Evolutionary conservation across 2,113 vertebrate genomes (phyloP), one percentile per base, ranked within the genome.

Genomic region (Poicephalus meyeri): DNA sequence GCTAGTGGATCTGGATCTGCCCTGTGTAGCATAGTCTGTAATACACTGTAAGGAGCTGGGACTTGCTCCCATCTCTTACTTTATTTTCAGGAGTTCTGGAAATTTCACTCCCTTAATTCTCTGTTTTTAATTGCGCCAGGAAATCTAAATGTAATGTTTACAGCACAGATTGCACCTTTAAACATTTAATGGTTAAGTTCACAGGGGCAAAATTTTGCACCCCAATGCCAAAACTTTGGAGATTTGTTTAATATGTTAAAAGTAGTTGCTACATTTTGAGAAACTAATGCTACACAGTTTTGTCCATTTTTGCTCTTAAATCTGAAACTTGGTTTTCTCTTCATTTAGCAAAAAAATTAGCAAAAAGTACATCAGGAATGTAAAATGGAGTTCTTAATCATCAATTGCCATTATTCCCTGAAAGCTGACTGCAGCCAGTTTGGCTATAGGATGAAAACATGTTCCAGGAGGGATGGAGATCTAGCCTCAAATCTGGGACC

Each of bases 171-270:
- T 44, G 15, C 14, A 41, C 8, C 28, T 82, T 76, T 65, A 58
- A 55, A 83, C 88, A 73, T 31, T 3, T 46, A 65, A 73, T 25
- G 23, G 11, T 84, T 77, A 42, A 58, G 47, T 71, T 68, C 24
- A 80, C 7, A 7, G 52, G 16, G 35, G 29, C 4, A 69, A 88
- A 85, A 23, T 19, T 64, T 55, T 80, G 26, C 29, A 52, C 42
- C 23, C 16, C 13, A 35, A 8, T 35, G 16, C 0, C 0, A 13
- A 89, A 91, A 47, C 1, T 41, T 77, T 11, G 0, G 29, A 8
- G 14, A 19, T 16, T 47, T 26, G 28, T 66, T 81, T 24, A 39
- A 18, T 55, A 29, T 37, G 5, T 64, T 82, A 61, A 81, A 85
- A 89, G n/a, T 6, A 5, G 13, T 16, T 80, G 49, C 37, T 61